Conservation (phyloP, 2,113 vertebrate species). For the Macrotis lagotis region DNA sequence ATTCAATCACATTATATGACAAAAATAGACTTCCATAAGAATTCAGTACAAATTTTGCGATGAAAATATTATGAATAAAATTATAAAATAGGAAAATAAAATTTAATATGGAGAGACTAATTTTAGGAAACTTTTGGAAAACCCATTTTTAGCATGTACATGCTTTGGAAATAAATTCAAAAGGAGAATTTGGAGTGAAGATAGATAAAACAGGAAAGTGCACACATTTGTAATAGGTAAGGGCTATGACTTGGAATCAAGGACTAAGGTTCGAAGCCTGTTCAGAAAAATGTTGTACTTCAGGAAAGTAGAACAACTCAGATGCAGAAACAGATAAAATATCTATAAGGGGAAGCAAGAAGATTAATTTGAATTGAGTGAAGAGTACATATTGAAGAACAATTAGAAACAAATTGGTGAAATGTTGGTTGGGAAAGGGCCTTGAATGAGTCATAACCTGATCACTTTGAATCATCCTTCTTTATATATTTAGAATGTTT, state of each 20-base stretch:
- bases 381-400: not conserved
- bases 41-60: not conserved
- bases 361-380: rapidly evolving
- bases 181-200: not conserved
- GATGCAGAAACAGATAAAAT: not conserved
- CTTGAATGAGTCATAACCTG: not conserved
- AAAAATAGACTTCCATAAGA: rapidly evolving
- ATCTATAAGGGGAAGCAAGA: not conserved
- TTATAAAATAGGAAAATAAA: not conserved
- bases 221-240: not conserved
- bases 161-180: rapidly evolving
- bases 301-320: not conserved
- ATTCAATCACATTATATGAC: not conserved
- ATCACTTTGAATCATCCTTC: not conserved
- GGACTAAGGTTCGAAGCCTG: not conserved
- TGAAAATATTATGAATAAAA: not conserved
- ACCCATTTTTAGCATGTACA: not conserved
- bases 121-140: not conserved
- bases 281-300: not conserved
- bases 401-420: not conserved
- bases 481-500: not conserved
- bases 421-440: too few species aligned
- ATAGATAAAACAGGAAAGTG: not conserved
- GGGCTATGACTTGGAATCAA: not conserved
- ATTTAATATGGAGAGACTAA: not conserved